Evolutionary conservation across 2,113 vertebrate species (phyloP), one percentile per base, ranked within the genome.

Genomic region (Amblyopsis rosae): DNA sequence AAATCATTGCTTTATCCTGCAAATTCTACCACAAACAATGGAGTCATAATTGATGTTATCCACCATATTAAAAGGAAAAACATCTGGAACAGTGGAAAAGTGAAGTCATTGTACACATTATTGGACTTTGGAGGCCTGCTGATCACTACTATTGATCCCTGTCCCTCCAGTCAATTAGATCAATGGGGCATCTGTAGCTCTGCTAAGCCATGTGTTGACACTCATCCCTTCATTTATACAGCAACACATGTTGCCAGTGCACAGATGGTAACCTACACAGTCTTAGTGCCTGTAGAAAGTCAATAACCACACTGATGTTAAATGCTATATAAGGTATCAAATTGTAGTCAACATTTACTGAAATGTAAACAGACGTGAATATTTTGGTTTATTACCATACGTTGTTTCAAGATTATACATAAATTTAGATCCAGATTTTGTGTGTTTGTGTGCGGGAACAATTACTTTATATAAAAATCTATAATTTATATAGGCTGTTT

Each of bases 61-160:
- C 26, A 26, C 26, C 26, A 26, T 8, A 46, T 6, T 77, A 33
- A 65, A 85, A 69, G 73, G 72, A 71, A 65, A 68, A 82, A 77
- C 86, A 90, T 90, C 81, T 87, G 81, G 70, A 60, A 57, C 50
- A 67, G 57, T 62, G 56, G 51, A 77, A 70, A 79, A 72, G 78
- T 77, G 72, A 81, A 89, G 86, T 82, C 77, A 82, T 84, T 88
- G 78, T 82, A 71, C 55, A 72, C 62, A 76, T 86, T 74, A 87
- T 85, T 82, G 84, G 82, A 81, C 80, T 88, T 89, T 41, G 57
- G 86, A 83, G 87, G 87, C 80, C 83, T 76, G 79, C 89, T 91
- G 90, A 92, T 93, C 92, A 90, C 87, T 85, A 61, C 33, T 77
- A 93, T 92, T 86, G 91, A 92, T 91, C 87, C 60, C 65, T 69